Evolutionary conservation across 2,797 vertebrate species (phyloP).

Genomic region (Moxostoma hubbsi): DNA sequence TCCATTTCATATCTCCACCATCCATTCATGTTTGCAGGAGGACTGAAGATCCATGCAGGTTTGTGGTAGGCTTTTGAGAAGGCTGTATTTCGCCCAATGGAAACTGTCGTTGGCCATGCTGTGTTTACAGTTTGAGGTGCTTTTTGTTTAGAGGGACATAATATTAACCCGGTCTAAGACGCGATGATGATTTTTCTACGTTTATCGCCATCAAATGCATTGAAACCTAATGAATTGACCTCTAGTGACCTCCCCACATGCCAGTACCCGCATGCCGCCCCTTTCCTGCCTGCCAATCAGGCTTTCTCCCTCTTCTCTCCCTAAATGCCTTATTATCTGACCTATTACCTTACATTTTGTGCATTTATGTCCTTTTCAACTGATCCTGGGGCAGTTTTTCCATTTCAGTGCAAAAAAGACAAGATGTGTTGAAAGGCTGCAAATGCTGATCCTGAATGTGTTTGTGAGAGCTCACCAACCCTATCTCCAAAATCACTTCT

Average conservation of each 20-base stretch:
- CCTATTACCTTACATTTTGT: conserved; percentile 16
- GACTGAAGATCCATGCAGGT: conserved; percentile 86
- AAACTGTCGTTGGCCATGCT: conserved; percentile 46
- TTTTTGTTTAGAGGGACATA: conserved; percentile 5
- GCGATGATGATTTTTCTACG: background rate
- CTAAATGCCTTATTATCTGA: conserved; percentile 26
- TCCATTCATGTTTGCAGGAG: conserved; percentile 77
- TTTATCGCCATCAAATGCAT: conserved; percentile 9
- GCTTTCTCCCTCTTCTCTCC: conserved; percentile 17
- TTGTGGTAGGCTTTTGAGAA: conserved; percentile 68
- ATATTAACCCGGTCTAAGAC: background rate
- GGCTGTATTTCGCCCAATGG: conserved; percentile 20
- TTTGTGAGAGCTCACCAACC: background rate
- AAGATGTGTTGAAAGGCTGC: conserved; percentile 21
- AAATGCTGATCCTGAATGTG: conserved; percentile 1
- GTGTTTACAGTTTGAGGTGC: conserved; percentile 45
- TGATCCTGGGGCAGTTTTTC: conserved; percentile 22
- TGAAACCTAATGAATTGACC: background rate
- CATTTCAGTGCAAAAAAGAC: background rate
- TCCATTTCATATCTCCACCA: conserved; percentile 66
- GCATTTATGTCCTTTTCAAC: conserved; percentile 5
- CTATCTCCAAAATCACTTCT: conserved; percentile 12
- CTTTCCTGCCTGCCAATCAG: conserved; percentile 24
- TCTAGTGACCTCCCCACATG: conserved; percentile 33
- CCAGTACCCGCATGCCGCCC: background rate